Evolutionary conservation across 2,113 vertebrate species (phyloP).

Genomic region (Cricetomys ansorgei): DNA sequence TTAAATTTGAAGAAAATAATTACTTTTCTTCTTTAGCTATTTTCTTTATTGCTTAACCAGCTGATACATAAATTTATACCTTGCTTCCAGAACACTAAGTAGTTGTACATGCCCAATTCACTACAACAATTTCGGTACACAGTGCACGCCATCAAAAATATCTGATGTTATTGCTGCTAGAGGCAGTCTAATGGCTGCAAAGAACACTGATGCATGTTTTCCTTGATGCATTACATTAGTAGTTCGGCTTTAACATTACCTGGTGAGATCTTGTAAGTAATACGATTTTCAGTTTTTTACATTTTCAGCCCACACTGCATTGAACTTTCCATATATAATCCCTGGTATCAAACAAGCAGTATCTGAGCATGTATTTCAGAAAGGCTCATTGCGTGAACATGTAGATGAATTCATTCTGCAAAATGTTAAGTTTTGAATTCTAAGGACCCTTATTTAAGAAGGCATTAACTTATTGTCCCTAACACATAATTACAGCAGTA

Average conservation of each 20-base stretch:
- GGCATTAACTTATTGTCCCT: not conserved
- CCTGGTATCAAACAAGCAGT: not conserved
- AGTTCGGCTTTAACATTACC: not conserved
- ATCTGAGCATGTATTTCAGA: not conserved
- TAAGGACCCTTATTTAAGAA: conserved; percentile 33
- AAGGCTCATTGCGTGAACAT: not conserved
- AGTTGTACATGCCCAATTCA: not conserved
- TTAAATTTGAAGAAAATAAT: not conserved
- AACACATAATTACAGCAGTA: not conserved
- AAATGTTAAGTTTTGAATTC: not conserved
- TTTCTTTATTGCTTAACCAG: conserved; percentile 29
- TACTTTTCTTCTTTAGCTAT: conserved; percentile 14
- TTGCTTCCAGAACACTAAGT: conserved; percentile 47
- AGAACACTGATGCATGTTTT: not conserved
- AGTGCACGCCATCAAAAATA: not conserved
- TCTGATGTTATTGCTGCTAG: not conserved
- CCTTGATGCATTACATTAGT: not conserved
- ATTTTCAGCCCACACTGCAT: conserved; percentile 11
- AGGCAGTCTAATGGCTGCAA: conserved; percentile 27
- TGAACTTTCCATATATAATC: not conserved
- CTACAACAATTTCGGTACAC: not conserved
- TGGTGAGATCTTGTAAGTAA: not conserved
- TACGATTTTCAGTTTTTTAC: not conserved
- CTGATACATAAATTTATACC: not conserved
- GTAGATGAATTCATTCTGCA: not conserved